Percentiles rank a stretch among this genome's conserved stretches.
Conservation (phyloP, 2,113 vertebrate species). For the Terrapene triunguis region DNA sequence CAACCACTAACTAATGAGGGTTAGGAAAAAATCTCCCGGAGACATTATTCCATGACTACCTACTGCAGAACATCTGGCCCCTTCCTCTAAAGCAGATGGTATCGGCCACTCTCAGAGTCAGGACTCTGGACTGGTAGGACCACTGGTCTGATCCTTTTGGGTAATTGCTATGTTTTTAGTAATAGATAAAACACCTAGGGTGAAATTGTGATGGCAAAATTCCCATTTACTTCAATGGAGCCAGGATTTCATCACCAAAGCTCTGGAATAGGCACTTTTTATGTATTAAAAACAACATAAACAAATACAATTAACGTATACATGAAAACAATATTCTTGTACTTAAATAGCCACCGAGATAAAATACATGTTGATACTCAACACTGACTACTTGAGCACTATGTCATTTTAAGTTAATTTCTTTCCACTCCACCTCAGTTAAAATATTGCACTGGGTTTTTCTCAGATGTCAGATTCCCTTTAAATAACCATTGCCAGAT, state of each 20-base stretch:
- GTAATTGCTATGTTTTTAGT: background rate
- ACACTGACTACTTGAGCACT: slow-evolving; percentile 9
- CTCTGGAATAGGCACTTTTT: background rate
- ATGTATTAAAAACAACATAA: background rate
- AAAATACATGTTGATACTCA: background rate
- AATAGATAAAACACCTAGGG: background rate
- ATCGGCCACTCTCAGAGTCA: background rate
- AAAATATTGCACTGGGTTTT: background rate
- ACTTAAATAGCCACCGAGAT: background rate
- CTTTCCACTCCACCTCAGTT: background rate
- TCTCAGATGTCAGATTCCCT: slow-evolving; percentile 31
- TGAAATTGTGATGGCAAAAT: background rate
- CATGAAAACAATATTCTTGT: background rate
- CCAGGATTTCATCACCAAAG: background rate
- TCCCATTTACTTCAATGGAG: background rate
- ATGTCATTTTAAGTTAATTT: slow-evolving; percentile 19
- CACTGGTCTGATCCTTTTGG: background rate
- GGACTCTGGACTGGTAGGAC: background rate
- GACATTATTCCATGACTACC: too few relatives aligned
- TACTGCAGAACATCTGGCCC: background rate
- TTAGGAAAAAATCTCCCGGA: too few relatives aligned
- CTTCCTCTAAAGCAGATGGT: too few relatives aligned
- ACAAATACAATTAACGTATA: background rate
- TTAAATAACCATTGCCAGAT: slow-evolving; percentile 28
- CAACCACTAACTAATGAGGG: too few relatives aligned